These are phyloP conservation scores for Bergia puertoricense DNA, from an alignment of 92 coral and sea anemone species.

Conservation along the genomic window DNA sequence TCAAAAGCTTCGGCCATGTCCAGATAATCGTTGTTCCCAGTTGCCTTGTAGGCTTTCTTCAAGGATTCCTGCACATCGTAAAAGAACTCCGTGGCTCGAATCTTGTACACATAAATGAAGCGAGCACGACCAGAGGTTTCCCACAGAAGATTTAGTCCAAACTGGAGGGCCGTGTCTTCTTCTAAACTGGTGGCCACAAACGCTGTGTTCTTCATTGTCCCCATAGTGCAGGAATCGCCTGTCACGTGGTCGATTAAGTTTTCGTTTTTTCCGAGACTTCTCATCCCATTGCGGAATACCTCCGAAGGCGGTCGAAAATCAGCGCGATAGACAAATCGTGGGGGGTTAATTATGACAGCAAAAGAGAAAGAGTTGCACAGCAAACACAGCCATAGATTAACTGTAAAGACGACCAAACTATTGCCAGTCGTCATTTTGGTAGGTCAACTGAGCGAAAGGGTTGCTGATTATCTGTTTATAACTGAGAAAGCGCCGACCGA, in stretches of 20 bases:
- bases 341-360: not conserved
- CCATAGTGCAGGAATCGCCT: constrained; percentile 5
- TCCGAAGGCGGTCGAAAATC: not conserved
- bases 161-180: not conserved
- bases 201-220: not conserved
- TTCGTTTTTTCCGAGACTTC: not conserved
- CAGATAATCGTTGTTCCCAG: not conserved
- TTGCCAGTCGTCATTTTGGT: not conserved
- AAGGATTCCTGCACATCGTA: constrained; percentile 10
- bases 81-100: constrained; percentile 14
- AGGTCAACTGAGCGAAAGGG: not conserved
- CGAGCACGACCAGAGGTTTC: not conserved
- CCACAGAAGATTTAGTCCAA: not conserved
- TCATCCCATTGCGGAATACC: not conserved
- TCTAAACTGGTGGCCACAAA: constrained; percentile 9
- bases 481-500: not conserved
- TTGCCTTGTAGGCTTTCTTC: not conserved
- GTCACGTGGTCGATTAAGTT: constrained; percentile 1
- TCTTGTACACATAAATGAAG: not conserved
- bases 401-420: not conserved
- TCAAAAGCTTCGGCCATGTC: not conserved
- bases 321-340: not conserved
- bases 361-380: not conserved
- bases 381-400: too few species aligned
- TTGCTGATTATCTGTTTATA: not conserved